Percentiles rank a stretch among this genome's conserved stretches.
These are phyloP conservation scores for Recurvirostra avosetta DNA, from an alignment of 2,113 vertebrate genomes.

Conservation along the genomic window DNA sequence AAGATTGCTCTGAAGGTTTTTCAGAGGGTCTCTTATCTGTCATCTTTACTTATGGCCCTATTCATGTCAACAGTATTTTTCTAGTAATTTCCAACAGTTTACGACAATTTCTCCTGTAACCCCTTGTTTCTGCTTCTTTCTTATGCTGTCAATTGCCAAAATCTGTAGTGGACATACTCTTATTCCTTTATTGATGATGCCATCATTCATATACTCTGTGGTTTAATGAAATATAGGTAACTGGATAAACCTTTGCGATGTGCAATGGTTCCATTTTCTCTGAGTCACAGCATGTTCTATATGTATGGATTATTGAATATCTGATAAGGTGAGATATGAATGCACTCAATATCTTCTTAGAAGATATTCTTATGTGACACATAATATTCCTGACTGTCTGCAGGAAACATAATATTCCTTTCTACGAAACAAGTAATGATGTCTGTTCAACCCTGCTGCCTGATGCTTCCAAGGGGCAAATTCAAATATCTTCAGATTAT, in stretches of 20 bases:
- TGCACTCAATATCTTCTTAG: not conserved
- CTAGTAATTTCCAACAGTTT: not conserved
- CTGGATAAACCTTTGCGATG: not conserved
- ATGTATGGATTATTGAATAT: not conserved
- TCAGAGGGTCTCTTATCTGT: not conserved
- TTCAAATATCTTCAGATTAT: not conserved
- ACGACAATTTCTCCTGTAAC: not conserved
- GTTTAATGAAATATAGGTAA: not conserved
- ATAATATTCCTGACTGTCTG: not conserved
- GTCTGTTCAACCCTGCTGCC: not conserved
- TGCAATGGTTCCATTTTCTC: not conserved
- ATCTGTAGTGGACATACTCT: not conserved
- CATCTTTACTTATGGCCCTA: not conserved
- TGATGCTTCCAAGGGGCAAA: not conserved
- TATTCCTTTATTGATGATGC: not conserved
- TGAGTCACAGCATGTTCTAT: not conserved
- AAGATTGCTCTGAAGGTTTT: not conserved
- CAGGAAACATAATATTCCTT: not conserved
- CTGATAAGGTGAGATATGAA: not conserved
- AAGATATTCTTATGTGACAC: not conserved
- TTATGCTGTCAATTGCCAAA: not conserved
- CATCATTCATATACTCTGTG: not conserved
- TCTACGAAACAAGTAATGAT: not conserved
- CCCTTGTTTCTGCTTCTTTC: not conserved
- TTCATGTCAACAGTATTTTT: not conserved